Percentiles rank a stretch among this genome's conserved stretches.
These are phyloP conservation scores for Ormyrus nitidulus DNA, from an alignment of 2,888 invertebrate species.

Conservation along the genomic window DNA sequence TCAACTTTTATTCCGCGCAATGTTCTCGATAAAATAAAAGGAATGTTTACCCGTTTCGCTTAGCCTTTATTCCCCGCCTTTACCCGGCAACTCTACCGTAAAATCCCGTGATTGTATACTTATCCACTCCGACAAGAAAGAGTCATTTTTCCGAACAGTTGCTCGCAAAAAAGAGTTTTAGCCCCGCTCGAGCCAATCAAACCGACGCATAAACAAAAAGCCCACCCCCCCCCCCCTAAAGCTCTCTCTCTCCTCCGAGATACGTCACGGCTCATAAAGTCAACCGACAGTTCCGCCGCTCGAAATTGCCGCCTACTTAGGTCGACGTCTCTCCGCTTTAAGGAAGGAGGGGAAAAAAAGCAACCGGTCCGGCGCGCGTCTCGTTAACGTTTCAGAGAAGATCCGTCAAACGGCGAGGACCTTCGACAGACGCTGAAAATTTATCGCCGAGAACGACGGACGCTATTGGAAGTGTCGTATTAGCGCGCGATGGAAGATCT, in stretches of 20 bases:
- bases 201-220: neutral
- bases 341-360: neutral
- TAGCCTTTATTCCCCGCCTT: constrained; percentile 10
- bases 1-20: neutral
- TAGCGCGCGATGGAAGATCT: too few species aligned
- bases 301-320: constrained; percentile 41
- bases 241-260: neutral
- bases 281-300: constrained; percentile 37
- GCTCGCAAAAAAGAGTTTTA: constrained; percentile 1
- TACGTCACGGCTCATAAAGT: constrained; percentile 39
- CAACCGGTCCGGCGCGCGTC: too few species aligned
- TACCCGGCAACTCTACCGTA: constrained; percentile 10
- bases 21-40: neutral
- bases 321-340: constrained; percentile 17
- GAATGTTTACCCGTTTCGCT: constrained; percentile 3
- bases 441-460: too few species aligned
- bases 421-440: too few species aligned
- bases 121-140: neutral
- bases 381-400: too few species aligned
- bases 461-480: too few species aligned
- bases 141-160: constrained; percentile 16
- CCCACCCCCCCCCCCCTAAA: neutral
- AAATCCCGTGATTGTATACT: constrained; percentile 27
- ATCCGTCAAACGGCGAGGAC: too few species aligned
- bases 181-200: neutral